Evolutionary conservation across 1,140 invertebrate genomes (phyloP).

Genomic region (Ctenoplectra terminalis): DNA sequence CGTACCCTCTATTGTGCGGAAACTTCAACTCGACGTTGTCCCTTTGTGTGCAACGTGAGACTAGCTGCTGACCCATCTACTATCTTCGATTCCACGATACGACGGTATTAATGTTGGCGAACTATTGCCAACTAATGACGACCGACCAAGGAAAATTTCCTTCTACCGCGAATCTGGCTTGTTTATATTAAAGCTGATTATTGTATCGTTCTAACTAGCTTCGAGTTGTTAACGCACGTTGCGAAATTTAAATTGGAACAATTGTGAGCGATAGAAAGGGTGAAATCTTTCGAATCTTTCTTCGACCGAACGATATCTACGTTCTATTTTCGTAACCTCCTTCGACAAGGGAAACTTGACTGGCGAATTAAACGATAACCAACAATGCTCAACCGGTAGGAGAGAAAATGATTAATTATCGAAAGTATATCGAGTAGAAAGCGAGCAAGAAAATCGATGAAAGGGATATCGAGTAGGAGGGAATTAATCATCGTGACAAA

Average conservation of each 20-base stretch:
- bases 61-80: conserved; percentile 38
- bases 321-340: neutral
- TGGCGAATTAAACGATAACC: conserved; percentile 8
- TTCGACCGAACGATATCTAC: neutral
- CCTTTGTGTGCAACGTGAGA: conserved; percentile 48
- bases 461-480: conserved; percentile 30
- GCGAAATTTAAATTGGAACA: neutral
- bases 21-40: conserved; percentile 46
- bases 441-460: conserved; percentile 42
- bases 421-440: conserved; percentile 38
- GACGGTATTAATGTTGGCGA: conserved; percentile 40
- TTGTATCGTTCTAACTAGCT: neutral
- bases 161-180: neutral
- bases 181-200: conserved; percentile 2
- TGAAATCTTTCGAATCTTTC: neutral
- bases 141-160: conserved; percentile 11
- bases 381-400: neutral
- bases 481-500: conserved; percentile 48
- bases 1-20: conserved; percentile 26
- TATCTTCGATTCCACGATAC: conserved; percentile 47
- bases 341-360: neutral
- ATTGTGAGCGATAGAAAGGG: no score
- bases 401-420: conserved; percentile 39
- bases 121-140: conserved; percentile 39
- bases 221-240: no score